phyloP scores from a whole-genome alignment of 2,797 vertebrate species.

The Salarias fasciatus region DNA sequence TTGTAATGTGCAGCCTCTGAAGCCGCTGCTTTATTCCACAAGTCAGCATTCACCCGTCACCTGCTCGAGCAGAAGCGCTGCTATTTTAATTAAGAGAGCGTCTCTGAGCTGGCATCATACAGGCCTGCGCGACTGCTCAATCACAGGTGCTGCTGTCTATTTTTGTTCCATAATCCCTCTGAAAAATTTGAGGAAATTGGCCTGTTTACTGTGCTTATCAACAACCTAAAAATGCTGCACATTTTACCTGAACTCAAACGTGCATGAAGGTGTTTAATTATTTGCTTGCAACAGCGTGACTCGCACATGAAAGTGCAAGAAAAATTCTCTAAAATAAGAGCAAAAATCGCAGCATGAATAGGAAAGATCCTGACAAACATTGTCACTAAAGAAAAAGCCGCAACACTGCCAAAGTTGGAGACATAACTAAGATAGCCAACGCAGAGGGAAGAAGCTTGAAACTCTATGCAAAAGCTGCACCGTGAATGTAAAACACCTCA shows the following conservation, averaged over 20 bases:
- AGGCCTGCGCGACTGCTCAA: conserved; percentile 4
- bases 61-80: conserved; percentile 20
- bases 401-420: no score
- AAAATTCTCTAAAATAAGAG: no score
- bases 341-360: no score
- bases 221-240: no score
- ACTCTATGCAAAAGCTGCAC: no score
- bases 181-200: not conserved
- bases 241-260: not conserved
- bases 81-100: conserved; percentile 26
- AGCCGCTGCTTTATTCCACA: conserved; percentile 12
- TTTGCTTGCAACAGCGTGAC: no score
- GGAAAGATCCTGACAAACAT: no score
- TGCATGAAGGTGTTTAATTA: not conserved
- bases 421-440: no score
- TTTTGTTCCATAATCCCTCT: conserved; percentile 2
- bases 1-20: conserved; percentile 5
- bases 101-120: not conserved
- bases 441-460: no score
- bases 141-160: conserved; percentile 14
- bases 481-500: no score
- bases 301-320: no score
- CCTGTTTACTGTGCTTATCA: not conserved
- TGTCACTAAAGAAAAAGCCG: no score
- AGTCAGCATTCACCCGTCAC: conserved; percentile 7